Conservation (phyloP, 2,888 invertebrate genomes). For the Agonopterix arenella region DNA sequence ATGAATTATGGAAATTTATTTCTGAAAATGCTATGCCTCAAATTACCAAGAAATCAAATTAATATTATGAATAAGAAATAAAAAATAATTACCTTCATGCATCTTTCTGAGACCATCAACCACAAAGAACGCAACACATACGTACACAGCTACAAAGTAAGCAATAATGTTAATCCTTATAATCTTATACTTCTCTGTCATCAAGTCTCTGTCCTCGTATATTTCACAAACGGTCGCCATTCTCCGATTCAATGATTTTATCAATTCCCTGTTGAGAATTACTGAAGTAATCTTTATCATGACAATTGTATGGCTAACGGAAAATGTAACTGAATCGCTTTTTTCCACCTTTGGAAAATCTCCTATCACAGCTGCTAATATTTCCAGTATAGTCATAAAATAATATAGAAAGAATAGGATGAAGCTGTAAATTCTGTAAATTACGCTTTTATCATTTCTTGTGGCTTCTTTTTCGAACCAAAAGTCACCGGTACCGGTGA, state of each 20-base stretch:
- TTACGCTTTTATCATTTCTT: constrained; percentile 38
- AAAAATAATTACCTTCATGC: constrained; percentile 27
- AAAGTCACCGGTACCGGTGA: constrained; percentile 54
- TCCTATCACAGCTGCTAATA: constrained; percentile 47
- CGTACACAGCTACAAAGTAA: constrained; percentile 43
- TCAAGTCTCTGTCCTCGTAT: constrained; percentile 39
- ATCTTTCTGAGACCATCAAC: constrained; percentile 55
- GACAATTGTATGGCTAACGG: constrained; percentile 56
- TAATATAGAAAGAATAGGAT: constrained; percentile 39
- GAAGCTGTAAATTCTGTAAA: constrained; percentile 36
- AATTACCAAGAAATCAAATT: too few species aligned
- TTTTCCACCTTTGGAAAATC: constrained; percentile 57
- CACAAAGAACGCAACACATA: constrained; percentile 39
- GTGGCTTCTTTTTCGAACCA: constrained; percentile 49
- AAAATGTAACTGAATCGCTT: constrained; percentile 53
- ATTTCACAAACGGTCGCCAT: constrained; percentile 44
- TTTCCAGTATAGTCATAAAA: constrained; percentile 54
- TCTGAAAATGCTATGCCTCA: too few species aligned
- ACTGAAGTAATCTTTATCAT: constrained; percentile 53
- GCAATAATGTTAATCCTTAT: constrained; percentile 51
- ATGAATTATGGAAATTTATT: too few species aligned
- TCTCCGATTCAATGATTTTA: constrained; percentile 41
- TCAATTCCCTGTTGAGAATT: constrained; percentile 36
- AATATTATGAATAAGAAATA: too few species aligned
- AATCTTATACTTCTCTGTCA: constrained; percentile 42